A percentile compares a stretch with the other conserved stretches of the same genome.
These are phyloP conservation scores for Chironomus tepperi DNA, from an alignment of 1,140 invertebrate species.

Conservation along the genomic window DNA sequence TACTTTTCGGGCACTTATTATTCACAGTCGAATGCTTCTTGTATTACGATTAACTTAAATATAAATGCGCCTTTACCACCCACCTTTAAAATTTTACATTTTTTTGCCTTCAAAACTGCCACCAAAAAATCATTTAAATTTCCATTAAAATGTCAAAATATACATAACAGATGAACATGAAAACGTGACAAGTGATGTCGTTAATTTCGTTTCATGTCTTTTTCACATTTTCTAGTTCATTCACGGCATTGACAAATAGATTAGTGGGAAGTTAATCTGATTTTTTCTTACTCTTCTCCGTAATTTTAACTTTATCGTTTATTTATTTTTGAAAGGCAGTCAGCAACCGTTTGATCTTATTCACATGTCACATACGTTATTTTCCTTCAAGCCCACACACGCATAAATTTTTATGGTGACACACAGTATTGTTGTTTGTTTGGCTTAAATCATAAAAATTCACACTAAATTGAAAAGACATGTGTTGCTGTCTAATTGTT, in stretches of 20 bases:
- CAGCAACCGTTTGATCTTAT: not conserved
- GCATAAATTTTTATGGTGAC: not conserved
- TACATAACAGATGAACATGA: not conserved
- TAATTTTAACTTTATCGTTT: too few relatives aligned
- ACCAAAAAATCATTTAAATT: not conserved
- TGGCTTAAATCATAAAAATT: not conserved
- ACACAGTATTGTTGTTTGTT: not conserved
- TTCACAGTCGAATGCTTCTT: too few relatives aligned
- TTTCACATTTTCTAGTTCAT: not conserved
- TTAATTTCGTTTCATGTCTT: not conserved
- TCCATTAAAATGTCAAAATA: slow-evolving; percentile 14
- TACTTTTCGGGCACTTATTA: too few relatives aligned
- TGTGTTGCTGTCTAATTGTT: not conserved
- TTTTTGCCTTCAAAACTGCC: too few relatives aligned
- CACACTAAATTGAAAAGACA: not conserved
- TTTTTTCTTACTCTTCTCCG: too few relatives aligned
- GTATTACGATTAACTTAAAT: too few relatives aligned
- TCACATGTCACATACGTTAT: slow-evolving; percentile 3
- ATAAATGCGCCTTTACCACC: too few relatives aligned
- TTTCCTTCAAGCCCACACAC: not conserved
- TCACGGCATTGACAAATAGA: not conserved
- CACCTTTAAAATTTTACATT: too few relatives aligned
- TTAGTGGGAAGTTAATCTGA: not conserved
- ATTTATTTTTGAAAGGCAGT: too few relatives aligned
- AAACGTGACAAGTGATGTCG: slow-evolving; percentile 1